Evolutionary conservation across 1,140 invertebrate genomes (phyloP).

Genomic region (Thaumatotibia leucotreta): DNA sequence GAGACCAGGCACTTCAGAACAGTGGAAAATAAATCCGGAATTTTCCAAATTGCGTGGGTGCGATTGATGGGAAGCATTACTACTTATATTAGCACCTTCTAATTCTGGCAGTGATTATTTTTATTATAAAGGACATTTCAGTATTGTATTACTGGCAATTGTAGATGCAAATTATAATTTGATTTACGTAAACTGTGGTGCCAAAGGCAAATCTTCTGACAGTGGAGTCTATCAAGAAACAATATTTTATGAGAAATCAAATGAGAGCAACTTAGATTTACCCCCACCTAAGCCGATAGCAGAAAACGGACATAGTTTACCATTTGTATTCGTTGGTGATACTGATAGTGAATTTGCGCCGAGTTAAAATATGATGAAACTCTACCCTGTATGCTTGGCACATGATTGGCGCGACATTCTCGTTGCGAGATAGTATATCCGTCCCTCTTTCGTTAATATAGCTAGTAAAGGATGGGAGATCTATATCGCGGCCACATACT

Average conservation of each 20-base stretch:
- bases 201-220: slow-evolving; percentile 25
- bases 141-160: slow-evolving; percentile 32
- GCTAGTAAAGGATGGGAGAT: too few relatives aligned
- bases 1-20: slow-evolving; percentile 6
- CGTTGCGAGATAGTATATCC: too few relatives aligned
- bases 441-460: too few relatives aligned
- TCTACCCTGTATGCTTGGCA: too few relatives aligned
- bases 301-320: background rate
- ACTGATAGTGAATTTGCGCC: background rate
- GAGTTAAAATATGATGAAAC: slow-evolving; percentile 26
- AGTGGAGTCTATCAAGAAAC: slow-evolving; percentile 24
- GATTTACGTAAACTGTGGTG: slow-evolving; percentile 22
- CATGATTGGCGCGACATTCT: too few relatives aligned
- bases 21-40: slow-evolving; percentile 19
- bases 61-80: slow-evolving; percentile 32
- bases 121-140: slow-evolving; percentile 38
- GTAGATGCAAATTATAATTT: slow-evolving; percentile 42
- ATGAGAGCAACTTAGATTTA: slow-evolving; percentile 11
- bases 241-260: background rate
- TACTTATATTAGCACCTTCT: slow-evolving; percentile 24
- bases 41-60: too few relatives aligned
- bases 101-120: slow-evolving; percentile 29
- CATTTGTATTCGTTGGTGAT: too few relatives aligned
- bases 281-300: slow-evolving; percentile 12
- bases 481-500: background rate